A percentile compares a stretch with the other conserved stretches of the same genome.
phyloP scores from a whole-genome alignment of 2,888 invertebrate genomes.

The Chalcosyrphus nemorum region DNA sequence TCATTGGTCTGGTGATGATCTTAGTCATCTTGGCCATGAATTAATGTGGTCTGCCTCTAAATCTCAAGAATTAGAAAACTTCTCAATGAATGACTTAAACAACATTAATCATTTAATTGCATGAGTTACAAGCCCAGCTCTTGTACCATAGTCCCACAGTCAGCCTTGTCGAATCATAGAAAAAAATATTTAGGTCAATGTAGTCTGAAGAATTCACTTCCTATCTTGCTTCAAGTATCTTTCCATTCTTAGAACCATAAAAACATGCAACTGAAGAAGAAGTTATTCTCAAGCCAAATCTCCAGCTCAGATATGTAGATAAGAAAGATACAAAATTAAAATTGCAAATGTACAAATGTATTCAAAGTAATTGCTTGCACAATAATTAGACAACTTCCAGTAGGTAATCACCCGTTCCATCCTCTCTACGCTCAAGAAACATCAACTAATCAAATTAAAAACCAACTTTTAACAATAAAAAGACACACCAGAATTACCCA shows the following conservation, averaged over 20 bases:
- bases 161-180: neutral
- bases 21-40: too few relatives aligned
- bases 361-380: constrained; percentile 52
- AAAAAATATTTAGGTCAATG: neutral
- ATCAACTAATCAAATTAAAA: constrained; percentile 34
- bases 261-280: neutral
- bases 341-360: constrained; percentile 47
- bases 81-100: too few relatives aligned
- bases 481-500: neutral
- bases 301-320: neutral
- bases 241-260: neutral
- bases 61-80: too few relatives aligned
- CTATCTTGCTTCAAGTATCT: neutral
- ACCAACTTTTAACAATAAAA: constrained; percentile 12
- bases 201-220: neutral
- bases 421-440: neutral
- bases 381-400: constrained; percentile 52
- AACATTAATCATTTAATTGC: too few relatives aligned
- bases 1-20: too few relatives aligned
- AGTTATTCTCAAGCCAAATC: neutral
- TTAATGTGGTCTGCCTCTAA: too few relatives aligned
- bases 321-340: constrained; percentile 34
- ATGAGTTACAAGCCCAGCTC: too few relatives aligned
- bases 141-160: too few relatives aligned
- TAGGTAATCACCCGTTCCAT: neutral